phyloP scores from a whole-genome alignment of 2,888 invertebrate species.

The Pristionchus entomophagus region DNA sequence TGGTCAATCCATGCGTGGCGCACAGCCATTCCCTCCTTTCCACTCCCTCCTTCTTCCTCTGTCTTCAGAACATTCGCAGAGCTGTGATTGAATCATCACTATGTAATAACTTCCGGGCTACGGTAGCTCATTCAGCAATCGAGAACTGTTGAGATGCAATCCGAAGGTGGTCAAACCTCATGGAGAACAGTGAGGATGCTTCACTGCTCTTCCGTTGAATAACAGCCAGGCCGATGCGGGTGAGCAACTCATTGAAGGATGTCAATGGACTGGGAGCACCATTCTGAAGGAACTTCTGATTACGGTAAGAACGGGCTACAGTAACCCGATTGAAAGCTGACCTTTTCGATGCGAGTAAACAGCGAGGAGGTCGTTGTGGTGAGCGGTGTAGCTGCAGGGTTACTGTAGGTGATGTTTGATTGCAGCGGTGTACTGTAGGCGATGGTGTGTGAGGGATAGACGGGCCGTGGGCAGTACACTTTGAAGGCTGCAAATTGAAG shows the following conservation, averaged over 20 bases:
- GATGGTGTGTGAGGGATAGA: not conserved
- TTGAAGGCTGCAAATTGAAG: not conserved
- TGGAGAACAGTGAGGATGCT: not conserved
- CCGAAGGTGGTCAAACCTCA: not conserved
- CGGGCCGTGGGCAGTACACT: not conserved
- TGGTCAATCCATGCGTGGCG: conserved; percentile 6
- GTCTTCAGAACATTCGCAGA: not conserved
- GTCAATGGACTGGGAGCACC: not conserved
- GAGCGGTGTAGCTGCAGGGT: not conserved
- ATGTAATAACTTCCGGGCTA: not conserved
- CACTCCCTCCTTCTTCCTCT: not conserved
- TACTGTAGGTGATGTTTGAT: not conserved
- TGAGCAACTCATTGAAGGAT: not conserved
- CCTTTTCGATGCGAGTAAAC: not conserved
- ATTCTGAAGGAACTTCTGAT: not conserved
- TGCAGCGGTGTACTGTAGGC: conserved; percentile 10
- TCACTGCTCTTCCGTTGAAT: not conserved
- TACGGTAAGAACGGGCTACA: not conserved
- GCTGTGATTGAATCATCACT: not conserved
- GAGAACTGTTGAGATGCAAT: too few relatives aligned
- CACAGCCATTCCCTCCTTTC: not conserved
- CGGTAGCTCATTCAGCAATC: not conserved
- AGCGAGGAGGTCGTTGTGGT: not conserved
- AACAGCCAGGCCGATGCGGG: not conserved
- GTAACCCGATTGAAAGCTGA: not conserved